Evolutionary conservation across 2,888 invertebrate genomes (phyloP), one percentile per base, ranked within the genome.

Genomic region (Drosophila fungiperda): DNA sequence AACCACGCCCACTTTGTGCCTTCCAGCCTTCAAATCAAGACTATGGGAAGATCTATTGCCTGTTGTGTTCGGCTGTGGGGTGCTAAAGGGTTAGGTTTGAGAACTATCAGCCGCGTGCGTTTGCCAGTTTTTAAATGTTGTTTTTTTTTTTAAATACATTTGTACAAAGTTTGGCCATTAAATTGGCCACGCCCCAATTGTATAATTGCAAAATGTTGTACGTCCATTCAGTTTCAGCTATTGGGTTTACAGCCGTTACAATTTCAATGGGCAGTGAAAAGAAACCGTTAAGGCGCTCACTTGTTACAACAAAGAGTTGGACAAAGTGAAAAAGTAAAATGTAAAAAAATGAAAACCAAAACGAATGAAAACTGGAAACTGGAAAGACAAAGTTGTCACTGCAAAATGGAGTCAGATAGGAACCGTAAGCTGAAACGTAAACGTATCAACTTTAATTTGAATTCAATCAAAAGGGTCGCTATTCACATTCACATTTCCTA

Each of bases 131-230:
- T 59, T 8, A 59, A 64, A 54, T 33, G 26, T 6, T 33, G 26
- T 6, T n/a, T n/a, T n/a, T 53, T 29, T 26, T 32, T 15, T 52
- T 2, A 26, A 33, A 38, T 35, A 15, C 12, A 35, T 57, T 52
- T 29, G 50, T 48, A 85, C 85, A 87, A 84, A 85, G 68, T 85
- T 87, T 76, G 69, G 68, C 82, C 89, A 85, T 85, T 85, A 85
- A 89, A 87, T 84, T 85, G 72, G 72, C 76, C 76, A 87, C 79
- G 77, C 87, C 71, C 58, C 55, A 45, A 61, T 58, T 68, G 63
- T 76, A 70, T 85, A 85, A 85, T 89, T 85, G 85, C 82, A 33
- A 87, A 89, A 89, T 73, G 82, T 54, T 89, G 85, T 85, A 76
- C 58, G 73, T 32, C 57, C 58, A 62, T 73, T 64, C 52, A 65